Base-by-base conservation (phyloP, 2,888 invertebrate species). In the Tribolium freemani region DNA sequence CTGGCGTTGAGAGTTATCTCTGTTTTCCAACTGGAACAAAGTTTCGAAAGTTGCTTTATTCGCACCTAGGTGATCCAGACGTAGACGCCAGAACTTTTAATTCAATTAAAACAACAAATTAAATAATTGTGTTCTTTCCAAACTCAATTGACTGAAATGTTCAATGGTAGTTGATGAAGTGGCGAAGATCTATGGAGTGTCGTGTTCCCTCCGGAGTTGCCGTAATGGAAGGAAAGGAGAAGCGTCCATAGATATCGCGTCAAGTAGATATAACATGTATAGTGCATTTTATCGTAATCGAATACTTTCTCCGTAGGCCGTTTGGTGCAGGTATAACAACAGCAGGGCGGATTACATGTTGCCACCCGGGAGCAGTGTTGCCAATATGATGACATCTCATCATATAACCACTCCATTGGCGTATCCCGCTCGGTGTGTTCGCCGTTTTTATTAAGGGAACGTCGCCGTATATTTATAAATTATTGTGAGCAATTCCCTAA, bases 401-500 rank as follows among this genome's bases (percentile, higher is more conserved):
- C 78, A 78, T 71, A 76, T 78, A 78, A 78, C 75, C 79, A 78
- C 79, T 77, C 77, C 78, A 79, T 79, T 77, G 77, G 72, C 70
- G 50, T 53, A 50, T 57, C 58, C 44, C 51, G 26, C 26, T 63
- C 64, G 48, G 20, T 69, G 38, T 60, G 8, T 60, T 60, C 60
- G 1, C 21, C 11, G 10, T 68, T 72, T 66, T 73, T 73, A 73
- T 73, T 73, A 70, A 70, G 38, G 51, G 64, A 69, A 58, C 66
- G 63, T 61, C 57, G 57, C 11, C 57, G 53, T 69, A 69, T 72
- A 71, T 71, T 70, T 75, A 71, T 76, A 71, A 77, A 79, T 78
- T 76, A 77, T 77, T 72, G 75, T 68, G 76, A 57, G 77, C 80
- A 79, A 79, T 82, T 81, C 76, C 79, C 81, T 76, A 80, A 79